Evolutionary conservation across 2,888 invertebrate species (phyloP).

Genomic region (Caenorhabditis sp.): DNA sequence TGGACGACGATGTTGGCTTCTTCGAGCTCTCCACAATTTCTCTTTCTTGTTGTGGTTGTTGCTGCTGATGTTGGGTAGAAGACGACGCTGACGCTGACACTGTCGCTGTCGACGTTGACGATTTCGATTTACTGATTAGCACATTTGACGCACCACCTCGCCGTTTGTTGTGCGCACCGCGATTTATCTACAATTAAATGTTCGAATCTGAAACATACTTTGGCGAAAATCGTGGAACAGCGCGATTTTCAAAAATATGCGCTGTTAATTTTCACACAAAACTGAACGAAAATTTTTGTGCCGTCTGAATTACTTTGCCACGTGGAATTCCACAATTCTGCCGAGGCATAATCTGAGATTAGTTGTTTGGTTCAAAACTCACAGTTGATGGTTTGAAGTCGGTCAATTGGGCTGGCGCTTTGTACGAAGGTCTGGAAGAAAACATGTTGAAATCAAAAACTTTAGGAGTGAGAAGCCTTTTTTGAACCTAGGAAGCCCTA

Average conservation of each 20-base stretch:
- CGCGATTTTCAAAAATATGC: too few species aligned
- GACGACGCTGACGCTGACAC: background rate
- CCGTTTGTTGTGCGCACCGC: background rate
- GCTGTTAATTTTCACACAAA: too few species aligned
- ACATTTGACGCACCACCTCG: background rate
- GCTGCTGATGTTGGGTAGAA: background rate
- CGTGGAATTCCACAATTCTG: too few species aligned
- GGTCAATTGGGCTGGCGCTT: constrained; percentile 14
- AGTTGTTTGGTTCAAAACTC: background rate
- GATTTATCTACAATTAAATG: too few species aligned
- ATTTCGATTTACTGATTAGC: background rate
- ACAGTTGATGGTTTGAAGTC: constrained; percentile 36
- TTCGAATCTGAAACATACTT: too few species aligned
- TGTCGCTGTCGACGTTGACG: constrained; percentile 3
- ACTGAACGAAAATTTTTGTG: background rate
- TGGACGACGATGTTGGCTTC: background rate
- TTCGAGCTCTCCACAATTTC: too few species aligned
- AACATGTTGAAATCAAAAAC: background rate
- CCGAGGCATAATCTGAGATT: too few species aligned
- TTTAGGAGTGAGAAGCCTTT: background rate
- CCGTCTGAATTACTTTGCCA: too few species aligned
- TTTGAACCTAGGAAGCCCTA: background rate
- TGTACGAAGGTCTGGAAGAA: background rate
- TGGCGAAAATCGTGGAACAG: too few species aligned
- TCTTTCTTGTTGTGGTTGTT: background rate